Percentiles rank a stretch among this genome's conserved stretches.
These are phyloP conservation scores for Ginglymostoma cirratum DNA, from an alignment of 2,113 vertebrate genomes.

Conservation along the genomic window DNA sequence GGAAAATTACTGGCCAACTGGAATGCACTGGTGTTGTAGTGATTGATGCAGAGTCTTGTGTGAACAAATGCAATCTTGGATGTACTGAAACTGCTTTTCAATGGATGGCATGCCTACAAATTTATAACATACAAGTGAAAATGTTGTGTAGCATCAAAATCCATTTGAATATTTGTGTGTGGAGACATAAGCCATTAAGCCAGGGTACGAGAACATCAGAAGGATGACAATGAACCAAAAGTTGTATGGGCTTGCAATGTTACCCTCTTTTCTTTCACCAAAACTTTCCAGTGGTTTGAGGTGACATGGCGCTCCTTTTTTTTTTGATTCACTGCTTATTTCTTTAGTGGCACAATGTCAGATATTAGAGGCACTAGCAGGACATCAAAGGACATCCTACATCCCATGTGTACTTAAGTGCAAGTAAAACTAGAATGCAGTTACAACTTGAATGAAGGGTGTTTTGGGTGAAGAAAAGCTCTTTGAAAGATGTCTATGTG, in stretches of 20 bases:
- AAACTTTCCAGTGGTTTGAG: background rate
- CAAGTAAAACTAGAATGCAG: background rate
- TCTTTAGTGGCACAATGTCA: background rate
- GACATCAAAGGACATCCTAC: background rate
- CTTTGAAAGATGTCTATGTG: background rate
- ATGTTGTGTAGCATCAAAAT: background rate
- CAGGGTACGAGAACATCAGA: background rate
- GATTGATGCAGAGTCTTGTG: background rate
- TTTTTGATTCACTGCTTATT: background rate
- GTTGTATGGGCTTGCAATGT: background rate
- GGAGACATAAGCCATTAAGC: background rate
- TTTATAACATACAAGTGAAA: background rate
- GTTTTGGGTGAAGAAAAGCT: background rate
- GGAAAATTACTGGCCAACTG: background rate
- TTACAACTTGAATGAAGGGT: background rate
- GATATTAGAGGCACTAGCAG: background rate
- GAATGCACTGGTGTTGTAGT: background rate
- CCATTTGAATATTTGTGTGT: background rate
- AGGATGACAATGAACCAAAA: background rate
- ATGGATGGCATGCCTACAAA: background rate
- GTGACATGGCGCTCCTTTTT: background rate
- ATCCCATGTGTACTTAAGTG: background rate
- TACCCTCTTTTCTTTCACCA: background rate
- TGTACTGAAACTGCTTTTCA: background rate
- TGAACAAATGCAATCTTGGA: background rate